Percentiles rank a stretch among this genome's conserved stretches.
Evolutionary conservation across 2,888 invertebrate species (phyloP).

Genomic region (Melanophora roralis): DNA sequence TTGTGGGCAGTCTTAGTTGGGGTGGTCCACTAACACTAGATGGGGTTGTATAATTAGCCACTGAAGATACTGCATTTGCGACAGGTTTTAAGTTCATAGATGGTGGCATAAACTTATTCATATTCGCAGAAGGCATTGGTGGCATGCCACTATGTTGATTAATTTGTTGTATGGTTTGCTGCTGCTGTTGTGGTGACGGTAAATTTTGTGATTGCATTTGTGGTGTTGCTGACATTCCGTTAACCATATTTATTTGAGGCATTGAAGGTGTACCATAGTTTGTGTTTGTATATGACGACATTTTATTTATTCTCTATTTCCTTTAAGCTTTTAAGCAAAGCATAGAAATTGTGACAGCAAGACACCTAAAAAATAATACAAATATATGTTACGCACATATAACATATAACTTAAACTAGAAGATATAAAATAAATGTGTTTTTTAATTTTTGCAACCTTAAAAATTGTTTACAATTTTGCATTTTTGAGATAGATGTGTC

Average conservation of each 20-base stretch:
- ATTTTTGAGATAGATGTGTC: too few relatives aligned
- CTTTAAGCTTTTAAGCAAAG: conserved; percentile 11
- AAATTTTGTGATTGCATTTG: conserved; percentile 58
- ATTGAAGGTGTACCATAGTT: conserved; percentile 65
- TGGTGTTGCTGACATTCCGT: conserved; percentile 66
- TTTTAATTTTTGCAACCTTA: too few relatives aligned
- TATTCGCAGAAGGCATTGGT: conserved; percentile 48
- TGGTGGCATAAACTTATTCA: conserved; percentile 68
- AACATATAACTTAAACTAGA: too few relatives aligned
- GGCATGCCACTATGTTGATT: conserved; percentile 53
- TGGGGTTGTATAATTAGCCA: conserved; percentile 31
- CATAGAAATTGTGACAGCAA: conserved; percentile 40
- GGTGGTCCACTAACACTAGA: conserved; percentile 53
- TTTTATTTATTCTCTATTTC: conserved; percentile 42
- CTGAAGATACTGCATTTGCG: conserved; percentile 25
- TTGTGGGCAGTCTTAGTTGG: conserved; percentile 39
- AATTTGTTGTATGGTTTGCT: conserved; percentile 60
- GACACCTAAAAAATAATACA: background rate
- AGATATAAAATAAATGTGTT: too few relatives aligned
- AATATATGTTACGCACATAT: too few relatives aligned
- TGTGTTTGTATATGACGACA: conserved; percentile 67
- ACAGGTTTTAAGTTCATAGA: conserved; percentile 34
- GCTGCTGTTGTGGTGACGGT: conserved; percentile 60
- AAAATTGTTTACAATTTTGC: too few relatives aligned
- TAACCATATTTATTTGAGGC: conserved; percentile 66